Evolutionary conservation across 1,140 invertebrate species (phyloP), one percentile per base, ranked within the genome.

Genomic region (Caenorhabditis inopinata): DNA sequence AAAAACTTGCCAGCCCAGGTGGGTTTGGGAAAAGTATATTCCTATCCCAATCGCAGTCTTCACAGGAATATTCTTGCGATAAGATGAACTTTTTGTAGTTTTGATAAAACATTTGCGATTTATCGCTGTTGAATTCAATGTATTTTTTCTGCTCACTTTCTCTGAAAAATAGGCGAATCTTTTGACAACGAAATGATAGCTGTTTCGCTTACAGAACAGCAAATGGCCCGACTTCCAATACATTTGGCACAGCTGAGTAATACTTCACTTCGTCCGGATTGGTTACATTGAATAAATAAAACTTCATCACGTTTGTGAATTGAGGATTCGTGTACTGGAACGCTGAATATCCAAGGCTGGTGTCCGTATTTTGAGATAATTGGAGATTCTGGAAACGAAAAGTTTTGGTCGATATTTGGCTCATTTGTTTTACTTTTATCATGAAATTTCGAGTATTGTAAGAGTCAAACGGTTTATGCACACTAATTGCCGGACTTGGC

Each of bases 261-360:
- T 76, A 83, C 27, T 53, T 68, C 25, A 82, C 62, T 27, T 83
- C 82, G 27, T 83, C 82, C 45, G 79, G 78, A 53, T 83, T 83
- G 14, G 79, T 83, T 27, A 81, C 18, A 51, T 83, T 82, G 80
- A 83, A 83, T 18, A 83, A 76, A 48, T 83, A 82, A 74, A 83
- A 83, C 25, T 29, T 79, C 78, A 79, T 79, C 7, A 79, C 32
- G 23, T 79, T 79, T 9, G 11, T 49, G 4, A 79, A 42, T 14
- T 58, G 62, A n/a, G 78, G 78, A 45, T 74, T 58, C 6, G 78
- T 49, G 14, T 47, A 79, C 12, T 49, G 47, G 11, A 58, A 79
- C n/a, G 78, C 48, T 25, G 62, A 74, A 14, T 42, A 68, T 51
- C 51, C 35, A 1, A 79, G 48, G 23, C 51, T 74, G 1, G 21